These are phyloP conservation scores for Orius insidiosus DNA, from an alignment of 1,140 invertebrate genomes.

Conservation along the genomic window DNA sequence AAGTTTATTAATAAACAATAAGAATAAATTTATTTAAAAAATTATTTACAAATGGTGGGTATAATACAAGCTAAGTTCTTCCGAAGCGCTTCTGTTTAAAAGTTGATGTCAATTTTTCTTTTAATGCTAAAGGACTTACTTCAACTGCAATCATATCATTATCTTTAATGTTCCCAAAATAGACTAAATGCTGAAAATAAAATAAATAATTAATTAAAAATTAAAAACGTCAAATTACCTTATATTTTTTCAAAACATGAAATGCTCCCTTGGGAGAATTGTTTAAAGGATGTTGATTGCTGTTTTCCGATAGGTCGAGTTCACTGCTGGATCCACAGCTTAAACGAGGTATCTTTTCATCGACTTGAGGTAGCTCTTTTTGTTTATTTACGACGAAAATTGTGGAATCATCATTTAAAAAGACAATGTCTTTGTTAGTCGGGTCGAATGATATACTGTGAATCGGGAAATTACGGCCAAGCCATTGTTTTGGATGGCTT, in stretches of 20 bases:
- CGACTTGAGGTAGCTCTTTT: slow-evolving; percentile 24
- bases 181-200: slow-evolving; percentile 42
- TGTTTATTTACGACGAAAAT: slow-evolving; percentile 43
- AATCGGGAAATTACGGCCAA: slow-evolving; percentile 29
- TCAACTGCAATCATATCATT: slow-evolving; percentile 48
- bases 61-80: slow-evolving; percentile 7
- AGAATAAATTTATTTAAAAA: too few species aligned
- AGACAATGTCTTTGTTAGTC: slow-evolving; percentile 35
- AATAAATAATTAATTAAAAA: slow-evolving; percentile 8
- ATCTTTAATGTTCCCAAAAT: slow-evolving; percentile 34
- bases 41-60: too few species aligned
- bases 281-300: slow-evolving; percentile 23
- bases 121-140: slow-evolving; percentile 39
- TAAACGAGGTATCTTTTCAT: slow-evolving; percentile 26
- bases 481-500: slow-evolving; percentile 29
- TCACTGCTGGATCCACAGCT: slow-evolving; percentile 20
- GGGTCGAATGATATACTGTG: slow-evolving; percentile 38
- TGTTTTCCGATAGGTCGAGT: slow-evolving; percentile 25
- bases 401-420: slow-evolving; percentile 41
- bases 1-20: too few species aligned
- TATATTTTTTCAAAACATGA: slow-evolving; percentile 30
- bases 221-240: slow-evolving; percentile 26
- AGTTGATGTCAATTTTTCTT: slow-evolving; percentile 39
- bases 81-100: slow-evolving; percentile 44
- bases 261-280: slow-evolving; percentile 24